Percentiles rank a stretch among this genome's conserved stretches.
phyloP scores from a whole-genome alignment of 1,140 invertebrate species.

The Drosophila seguyi region DNA sequence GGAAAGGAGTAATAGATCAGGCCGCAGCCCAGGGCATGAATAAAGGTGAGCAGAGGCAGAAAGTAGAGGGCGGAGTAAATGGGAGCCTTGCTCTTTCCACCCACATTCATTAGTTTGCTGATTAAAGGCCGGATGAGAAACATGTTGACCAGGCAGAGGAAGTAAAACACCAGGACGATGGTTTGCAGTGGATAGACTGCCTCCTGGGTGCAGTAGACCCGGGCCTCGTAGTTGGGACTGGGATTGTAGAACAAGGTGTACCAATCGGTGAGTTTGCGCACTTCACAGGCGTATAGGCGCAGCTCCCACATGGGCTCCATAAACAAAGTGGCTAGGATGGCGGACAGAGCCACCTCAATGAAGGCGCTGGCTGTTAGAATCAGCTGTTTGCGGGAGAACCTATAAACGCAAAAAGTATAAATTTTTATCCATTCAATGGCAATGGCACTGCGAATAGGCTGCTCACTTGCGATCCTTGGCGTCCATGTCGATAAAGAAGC shows the following conservation, averaged over 20 bases:
- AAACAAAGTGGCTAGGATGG: slow-evolving; percentile 90
- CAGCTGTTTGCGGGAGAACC: slow-evolving; percentile 90
- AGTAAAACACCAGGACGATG: slow-evolving; percentile 97
- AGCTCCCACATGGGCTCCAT: slow-evolving; percentile 92
- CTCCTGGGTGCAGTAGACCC: slow-evolving; percentile 97
- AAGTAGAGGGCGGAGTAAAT: slow-evolving; percentile 97
- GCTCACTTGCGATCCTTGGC: slow-evolving; percentile 90
- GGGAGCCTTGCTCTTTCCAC: slow-evolving; percentile 77
- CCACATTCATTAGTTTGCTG: slow-evolving; percentile 65
- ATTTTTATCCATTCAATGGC: too few species aligned
- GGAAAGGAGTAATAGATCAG: slow-evolving; percentile 98
- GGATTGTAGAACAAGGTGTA: slow-evolving; percentile 98
- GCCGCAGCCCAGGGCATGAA: slow-evolving; percentile 96
- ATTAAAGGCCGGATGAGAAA: slow-evolving; percentile 86
- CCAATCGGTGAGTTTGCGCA: slow-evolving; percentile 95
- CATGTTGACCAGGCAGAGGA: slow-evolving; percentile 92
- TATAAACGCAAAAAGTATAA: slow-evolving; percentile 66
- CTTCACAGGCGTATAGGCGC: slow-evolving; percentile 91
- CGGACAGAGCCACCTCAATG: slow-evolving; percentile 91
- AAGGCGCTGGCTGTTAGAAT: slow-evolving; percentile 92
- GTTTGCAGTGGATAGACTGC: slow-evolving; percentile 99
- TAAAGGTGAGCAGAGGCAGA: slow-evolving; percentile 94
- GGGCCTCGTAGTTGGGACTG: slow-evolving; percentile 94
- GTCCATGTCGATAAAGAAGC: slow-evolving; percentile 95
- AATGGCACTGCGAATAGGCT: neutral